Percentiles rank a stretch among this genome's conserved stretches.
Conservation (phyloP, 2,113 vertebrate species). For the Erythrolamprus reginae region DNA sequence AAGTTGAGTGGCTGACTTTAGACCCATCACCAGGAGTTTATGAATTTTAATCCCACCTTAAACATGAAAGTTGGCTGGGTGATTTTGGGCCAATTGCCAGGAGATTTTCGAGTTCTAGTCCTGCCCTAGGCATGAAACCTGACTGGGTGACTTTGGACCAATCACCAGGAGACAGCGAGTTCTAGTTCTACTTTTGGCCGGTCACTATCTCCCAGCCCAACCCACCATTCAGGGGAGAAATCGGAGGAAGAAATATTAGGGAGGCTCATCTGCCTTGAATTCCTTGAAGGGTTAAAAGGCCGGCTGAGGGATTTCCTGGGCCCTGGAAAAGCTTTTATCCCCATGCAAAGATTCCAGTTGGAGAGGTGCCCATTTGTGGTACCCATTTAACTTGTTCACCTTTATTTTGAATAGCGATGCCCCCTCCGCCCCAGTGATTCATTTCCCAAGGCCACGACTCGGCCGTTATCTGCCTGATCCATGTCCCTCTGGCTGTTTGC, state of each 20-base stretch:
- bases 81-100: too few species aligned
- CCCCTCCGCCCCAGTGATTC: too few species aligned
- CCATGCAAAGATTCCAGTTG: background rate
- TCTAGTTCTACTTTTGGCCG: background rate
- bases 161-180: background rate
- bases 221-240: background rate
- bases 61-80: background rate
- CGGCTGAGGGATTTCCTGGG: background rate
- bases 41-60: background rate
- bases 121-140: background rate
- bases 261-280: background rate
- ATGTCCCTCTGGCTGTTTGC: background rate
- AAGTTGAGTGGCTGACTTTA: too few species aligned
- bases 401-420: background rate
- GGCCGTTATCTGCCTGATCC: background rate
- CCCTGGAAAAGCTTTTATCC: background rate
- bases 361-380: background rate
- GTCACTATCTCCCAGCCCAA: background rate
- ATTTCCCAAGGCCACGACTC: background rate
- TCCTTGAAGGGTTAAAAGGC: background rate
- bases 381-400: background rate
- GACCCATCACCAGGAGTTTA: background rate
- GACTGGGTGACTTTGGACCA: fast-evolving
- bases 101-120: too few species aligned
- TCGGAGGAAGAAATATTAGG: too few species aligned